Conservation (phyloP, 2,113 vertebrate genomes). For the Hucho hucho region DNA sequence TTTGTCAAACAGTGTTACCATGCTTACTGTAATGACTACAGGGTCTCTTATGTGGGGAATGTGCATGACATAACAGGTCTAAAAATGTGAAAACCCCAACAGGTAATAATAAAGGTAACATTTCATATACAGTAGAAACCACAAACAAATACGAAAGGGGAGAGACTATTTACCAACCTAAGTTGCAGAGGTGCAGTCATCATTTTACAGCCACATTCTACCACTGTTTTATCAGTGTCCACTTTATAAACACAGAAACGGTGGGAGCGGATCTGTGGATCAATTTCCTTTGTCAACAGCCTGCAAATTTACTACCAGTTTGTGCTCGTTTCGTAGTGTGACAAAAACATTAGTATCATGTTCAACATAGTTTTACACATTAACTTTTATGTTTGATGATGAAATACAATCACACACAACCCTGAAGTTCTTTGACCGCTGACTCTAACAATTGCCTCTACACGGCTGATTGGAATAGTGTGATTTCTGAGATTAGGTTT, state of each 20-base stretch:
- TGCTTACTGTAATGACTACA: no score
- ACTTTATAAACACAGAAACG: conserved; percentile 16
- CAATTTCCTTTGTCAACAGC: conserved; percentile 32
- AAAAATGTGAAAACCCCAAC: background rate
- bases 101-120: background rate
- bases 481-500: no score
- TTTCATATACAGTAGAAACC: background rate
- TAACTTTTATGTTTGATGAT: background rate
- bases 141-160: background rate
- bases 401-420: background rate
- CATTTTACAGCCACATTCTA: conserved; percentile 16
- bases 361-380: no score
- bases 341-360: background rate
- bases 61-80: no score
- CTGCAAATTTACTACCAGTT: conserved; percentile 1
- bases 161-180: background rate
- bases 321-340: background rate
- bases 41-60: no score
- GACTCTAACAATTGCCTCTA: background rate
- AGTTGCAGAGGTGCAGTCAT: background rate
- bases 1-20: no score
- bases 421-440: background rate
- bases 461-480: no score
- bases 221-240: conserved; percentile 12
- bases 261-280: background rate